Evolutionary conservation across 1,140 invertebrate species (phyloP).

Genomic region (Rhyacophila brunnea): DNA sequence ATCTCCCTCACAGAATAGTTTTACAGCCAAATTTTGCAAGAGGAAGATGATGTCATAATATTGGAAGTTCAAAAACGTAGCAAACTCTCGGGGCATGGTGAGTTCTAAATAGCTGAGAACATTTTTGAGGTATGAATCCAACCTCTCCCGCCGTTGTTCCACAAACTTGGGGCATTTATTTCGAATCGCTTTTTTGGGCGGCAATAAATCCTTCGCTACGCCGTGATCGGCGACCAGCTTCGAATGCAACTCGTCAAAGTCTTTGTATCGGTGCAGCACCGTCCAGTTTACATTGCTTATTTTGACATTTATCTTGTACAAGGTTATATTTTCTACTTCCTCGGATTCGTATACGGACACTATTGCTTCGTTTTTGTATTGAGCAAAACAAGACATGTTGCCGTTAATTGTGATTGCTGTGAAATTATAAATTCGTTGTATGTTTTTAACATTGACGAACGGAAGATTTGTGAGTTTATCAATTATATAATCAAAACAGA

Average conservation of each 20-base stretch:
- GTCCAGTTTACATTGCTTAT: conserved; percentile 68
- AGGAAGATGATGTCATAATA: conserved; percentile 81
- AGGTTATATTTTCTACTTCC: conserved; percentile 50
- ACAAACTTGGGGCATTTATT: conserved; percentile 75
- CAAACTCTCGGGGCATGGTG: conserved; percentile 72
- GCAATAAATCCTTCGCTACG: conserved; percentile 76
- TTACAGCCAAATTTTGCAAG: conserved; percentile 72
- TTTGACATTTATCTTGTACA: conserved; percentile 51
- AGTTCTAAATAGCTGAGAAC: conserved; percentile 71
- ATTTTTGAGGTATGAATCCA: conserved; percentile 80
- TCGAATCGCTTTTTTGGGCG: conserved; percentile 81
- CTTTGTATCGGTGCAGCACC: conserved; percentile 82
- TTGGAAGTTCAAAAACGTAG: conserved; percentile 77
- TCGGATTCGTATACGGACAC: conserved; percentile 46
- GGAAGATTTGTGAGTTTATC: neutral
- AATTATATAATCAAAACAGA: conserved; percentile 19
- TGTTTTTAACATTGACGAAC: neutral
- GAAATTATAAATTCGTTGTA: too few relatives aligned
- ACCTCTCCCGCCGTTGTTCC: conserved; percentile 73
- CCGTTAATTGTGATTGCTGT: neutral
- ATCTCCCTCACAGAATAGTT: conserved; percentile 71
- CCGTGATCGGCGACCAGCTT: conserved; percentile 75
- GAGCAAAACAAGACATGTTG: conserved; percentile 31
- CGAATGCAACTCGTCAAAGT: conserved; percentile 86
- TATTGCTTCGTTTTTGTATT: conserved; percentile 44